Evolutionary conservation across 2,797 vertebrate genomes (phyloP).

Genomic region (Melanotaenia boesemani): DNA sequence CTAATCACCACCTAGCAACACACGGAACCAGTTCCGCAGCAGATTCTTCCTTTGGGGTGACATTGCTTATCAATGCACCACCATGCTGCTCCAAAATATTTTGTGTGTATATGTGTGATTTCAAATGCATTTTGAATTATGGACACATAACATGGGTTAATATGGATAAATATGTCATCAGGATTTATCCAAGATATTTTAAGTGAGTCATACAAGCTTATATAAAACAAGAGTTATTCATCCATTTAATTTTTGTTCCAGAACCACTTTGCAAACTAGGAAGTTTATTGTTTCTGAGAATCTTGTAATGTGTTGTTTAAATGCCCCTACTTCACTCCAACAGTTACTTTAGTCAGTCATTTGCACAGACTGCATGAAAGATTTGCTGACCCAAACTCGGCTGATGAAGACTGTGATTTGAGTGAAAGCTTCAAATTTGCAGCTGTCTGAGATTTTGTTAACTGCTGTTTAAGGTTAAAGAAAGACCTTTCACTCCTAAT

Average conservation of each 20-base stretch:
- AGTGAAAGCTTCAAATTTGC: slow-evolving; percentile 5
- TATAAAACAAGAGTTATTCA: not conserved
- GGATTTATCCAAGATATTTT: not conserved
- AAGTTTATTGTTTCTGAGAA: not conserved
- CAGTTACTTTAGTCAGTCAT: not conserved
- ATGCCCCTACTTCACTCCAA: not conserved
- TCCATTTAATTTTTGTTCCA: not conserved
- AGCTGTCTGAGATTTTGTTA: not conserved
- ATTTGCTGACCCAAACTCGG: no score
- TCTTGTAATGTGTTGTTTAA: not conserved
- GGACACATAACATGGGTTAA: not conserved
- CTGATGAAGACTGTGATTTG: not conserved
- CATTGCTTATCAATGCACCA: not conserved
- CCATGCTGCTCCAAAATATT: no score
- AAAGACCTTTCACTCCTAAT: not conserved
- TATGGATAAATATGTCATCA: no score
- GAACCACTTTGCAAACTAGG: not conserved
- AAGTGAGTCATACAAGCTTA: not conserved
- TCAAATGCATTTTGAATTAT: not conserved
- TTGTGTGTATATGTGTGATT: not conserved
- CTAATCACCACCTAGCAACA: slow-evolving; percentile 15
- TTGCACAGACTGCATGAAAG: no score
- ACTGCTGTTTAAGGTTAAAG: slow-evolving; percentile 26
- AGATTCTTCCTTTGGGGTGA: slow-evolving; percentile 6
- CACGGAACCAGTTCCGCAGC: slow-evolving; percentile 6